Base-by-base conservation (phyloP, 1,140 invertebrate species). In the Micrasema longulum region DNA sequence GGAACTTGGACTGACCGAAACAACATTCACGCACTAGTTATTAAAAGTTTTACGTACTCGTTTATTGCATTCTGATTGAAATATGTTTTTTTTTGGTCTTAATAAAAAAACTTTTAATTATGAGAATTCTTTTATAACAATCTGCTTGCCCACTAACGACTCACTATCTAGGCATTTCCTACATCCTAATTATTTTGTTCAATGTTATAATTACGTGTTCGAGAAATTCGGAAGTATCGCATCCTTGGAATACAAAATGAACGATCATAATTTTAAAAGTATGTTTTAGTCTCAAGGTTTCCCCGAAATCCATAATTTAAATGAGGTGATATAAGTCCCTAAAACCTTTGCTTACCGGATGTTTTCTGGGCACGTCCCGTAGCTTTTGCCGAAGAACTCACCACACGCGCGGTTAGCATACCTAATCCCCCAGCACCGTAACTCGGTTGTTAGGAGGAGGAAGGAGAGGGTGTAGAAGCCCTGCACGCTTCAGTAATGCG, bases 381-480 rank as follows among this genome's bases (percentile, higher is more conserved):
- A 47, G 48, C 64, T 36, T 48, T 36, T 35, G 16, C 47, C 16
- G 64, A 45, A 66, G 60, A 31, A 47, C 16, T 31, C n/a, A 26
- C 12, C n/a, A 47, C 60, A 31, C 60, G 60, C 60, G 60, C n/a
- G 41, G 41, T 64, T 64, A 45, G 60, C 60, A 64, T 64, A 47
- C 41, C 22, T 36, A 64, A 64, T 10, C 12, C 7, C 11, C 23
- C 4, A 22, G 55, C 16, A 16, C 55, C 35, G 18, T 35, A 35
- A 60, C 55, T 35, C 18, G 35, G 6, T 11, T 10, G 20, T 16
- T 45, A 20, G 50, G n/a, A 1, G 50, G 23, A 26, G 23, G 9
- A 0, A n/a, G 12, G 50, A 22, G 10, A 12, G 14, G 55, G 43
- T n/a, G 35, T 48, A 20, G 64, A 35, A 38, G 64, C 64, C 45